Base-by-base conservation (phyloP, 35 echinoderm and acorn worm genomes). In the Ptychodera flava region DNA sequence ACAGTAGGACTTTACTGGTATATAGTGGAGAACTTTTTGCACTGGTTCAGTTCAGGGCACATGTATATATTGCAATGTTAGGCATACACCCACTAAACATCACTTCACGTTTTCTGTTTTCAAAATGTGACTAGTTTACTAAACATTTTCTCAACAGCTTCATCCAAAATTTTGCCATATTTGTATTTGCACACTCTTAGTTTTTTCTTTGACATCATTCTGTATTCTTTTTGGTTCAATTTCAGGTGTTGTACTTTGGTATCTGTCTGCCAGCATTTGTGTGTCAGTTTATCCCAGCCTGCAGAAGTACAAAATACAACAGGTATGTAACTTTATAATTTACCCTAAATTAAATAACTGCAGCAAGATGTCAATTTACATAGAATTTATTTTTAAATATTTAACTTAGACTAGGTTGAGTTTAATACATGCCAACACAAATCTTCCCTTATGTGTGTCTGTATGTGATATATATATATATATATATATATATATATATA, bases 301-400 rank as follows among this genome's bases (percentile, higher is more conserved):
- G 85, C 90, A 92, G 81, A 87, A 79, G 34, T 98, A 92, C 88
- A 98, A 98, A 79, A 93, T 94, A 32, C 95, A 98, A 90, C 77
- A 81, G 89, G 95, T 97, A 91, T 78, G 88, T 82, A 1, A 33
- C n/a, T 64, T 64, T 64, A 64, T 64, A 6, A 64, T 6, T 64
- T 64, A 64, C 6, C 22, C 22, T 64, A 64, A 12, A 64, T 22
- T 22, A 64, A 22, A 6, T 22, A 64, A n/a, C n/a, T 64, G 22
- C 45, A 64, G 45, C 6, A 64, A 64, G 6, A 64, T 64, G 22
- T 12, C 22, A 12, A 12, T 64, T 64, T 64, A 6, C 6, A 64
- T 64, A 64, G 22, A 12, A 64, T 64, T 12, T 22, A 64, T 12
- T 64, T 12, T 64, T 6, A 64, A 64, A 64, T 12, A 64, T 64